Conservation (phyloP, 2,113 vertebrate species). For the Propithecus coquereli region DNA sequence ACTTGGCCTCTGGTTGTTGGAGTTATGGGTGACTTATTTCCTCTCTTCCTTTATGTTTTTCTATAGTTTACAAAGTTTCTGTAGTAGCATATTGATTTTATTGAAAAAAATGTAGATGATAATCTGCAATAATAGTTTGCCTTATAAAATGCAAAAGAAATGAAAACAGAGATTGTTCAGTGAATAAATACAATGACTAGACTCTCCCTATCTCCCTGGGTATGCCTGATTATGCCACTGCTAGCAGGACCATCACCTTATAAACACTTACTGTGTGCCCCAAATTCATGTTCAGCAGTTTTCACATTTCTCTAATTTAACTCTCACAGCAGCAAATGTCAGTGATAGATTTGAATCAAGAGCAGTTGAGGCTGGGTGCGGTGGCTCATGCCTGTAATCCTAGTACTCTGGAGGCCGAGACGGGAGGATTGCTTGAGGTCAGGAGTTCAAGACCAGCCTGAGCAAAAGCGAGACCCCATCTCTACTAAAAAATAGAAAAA, state of each 20-base stretch:
- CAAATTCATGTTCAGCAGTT: background rate
- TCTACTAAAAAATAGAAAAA: no score
- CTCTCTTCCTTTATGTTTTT: background rate
- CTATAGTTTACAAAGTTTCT: background rate
- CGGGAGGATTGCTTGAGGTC: no score
- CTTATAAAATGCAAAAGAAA: background rate
- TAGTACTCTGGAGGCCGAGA: no score
- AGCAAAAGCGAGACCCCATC: no score
- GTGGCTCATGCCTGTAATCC: no score
- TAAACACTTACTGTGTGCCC: background rate
- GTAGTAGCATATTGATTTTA: background rate
- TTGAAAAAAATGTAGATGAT: background rate
- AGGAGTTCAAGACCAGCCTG: no score
- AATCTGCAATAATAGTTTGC: background rate
- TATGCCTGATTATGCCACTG: accelerated
- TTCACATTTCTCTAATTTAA: background rate
- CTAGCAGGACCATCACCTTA: background rate
- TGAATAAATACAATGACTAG: background rate
- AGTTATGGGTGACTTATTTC: background rate
- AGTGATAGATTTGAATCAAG: background rate
- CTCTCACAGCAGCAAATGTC: background rate
- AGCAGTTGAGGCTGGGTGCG: background rate
- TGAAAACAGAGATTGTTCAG: background rate
- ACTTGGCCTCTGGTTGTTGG: background rate
- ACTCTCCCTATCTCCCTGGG: background rate